Evolutionary conservation across 2,797 vertebrate genomes (phyloP).

Genomic region (Poeciliopsis turneri): DNA sequence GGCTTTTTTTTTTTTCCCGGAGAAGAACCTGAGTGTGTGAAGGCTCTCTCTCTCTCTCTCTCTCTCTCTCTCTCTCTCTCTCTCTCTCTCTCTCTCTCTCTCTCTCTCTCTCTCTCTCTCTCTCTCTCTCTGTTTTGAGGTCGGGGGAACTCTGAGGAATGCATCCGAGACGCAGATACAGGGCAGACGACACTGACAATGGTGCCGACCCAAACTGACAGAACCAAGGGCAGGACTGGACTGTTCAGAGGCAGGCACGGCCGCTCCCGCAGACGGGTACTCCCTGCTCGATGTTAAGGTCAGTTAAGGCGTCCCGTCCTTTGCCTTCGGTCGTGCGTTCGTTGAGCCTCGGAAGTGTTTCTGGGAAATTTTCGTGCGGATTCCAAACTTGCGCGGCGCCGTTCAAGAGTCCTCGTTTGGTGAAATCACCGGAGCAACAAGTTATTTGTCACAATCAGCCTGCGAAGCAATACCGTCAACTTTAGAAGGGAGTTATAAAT

Average conservation of each 20-base stretch:
- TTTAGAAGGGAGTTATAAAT: background rate
- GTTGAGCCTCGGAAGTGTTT: slow-evolving; percentile 9
- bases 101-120: no score
- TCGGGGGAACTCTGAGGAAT: slow-evolving; percentile 66
- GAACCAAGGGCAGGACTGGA: slow-evolving; percentile 71
- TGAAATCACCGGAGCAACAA: slow-evolving; percentile 21
- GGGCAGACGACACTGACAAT: slow-evolving; percentile 76
- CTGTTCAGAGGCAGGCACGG: slow-evolving; percentile 69
- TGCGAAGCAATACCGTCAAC: slow-evolving; percentile 52
- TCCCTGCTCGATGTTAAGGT: slow-evolving; percentile 60
- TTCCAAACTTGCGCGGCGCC: slow-evolving; percentile 19
- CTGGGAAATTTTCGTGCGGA: slow-evolving; percentile 2
- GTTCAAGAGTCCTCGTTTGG: slow-evolving; percentile 2
- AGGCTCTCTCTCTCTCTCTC: slow-evolving; percentile 10
- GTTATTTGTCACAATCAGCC: slow-evolving; percentile 31
- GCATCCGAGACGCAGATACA: slow-evolving; percentile 67
- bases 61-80: no score
- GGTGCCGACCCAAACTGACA: slow-evolving; percentile 79
- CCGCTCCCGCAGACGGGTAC: slow-evolving; percentile 76
- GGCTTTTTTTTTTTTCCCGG: background rate
- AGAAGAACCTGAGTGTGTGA: slow-evolving; percentile 36
- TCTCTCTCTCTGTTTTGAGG: background rate
- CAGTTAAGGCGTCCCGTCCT: slow-evolving; percentile 35
- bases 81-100: no score
- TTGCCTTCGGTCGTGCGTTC: slow-evolving; percentile 21